A percentile compares a stretch with the other conserved stretches of the same genome.
Conservation (phyloP, 2,888 invertebrate species). For the Amphiduros pacificus region DNA sequence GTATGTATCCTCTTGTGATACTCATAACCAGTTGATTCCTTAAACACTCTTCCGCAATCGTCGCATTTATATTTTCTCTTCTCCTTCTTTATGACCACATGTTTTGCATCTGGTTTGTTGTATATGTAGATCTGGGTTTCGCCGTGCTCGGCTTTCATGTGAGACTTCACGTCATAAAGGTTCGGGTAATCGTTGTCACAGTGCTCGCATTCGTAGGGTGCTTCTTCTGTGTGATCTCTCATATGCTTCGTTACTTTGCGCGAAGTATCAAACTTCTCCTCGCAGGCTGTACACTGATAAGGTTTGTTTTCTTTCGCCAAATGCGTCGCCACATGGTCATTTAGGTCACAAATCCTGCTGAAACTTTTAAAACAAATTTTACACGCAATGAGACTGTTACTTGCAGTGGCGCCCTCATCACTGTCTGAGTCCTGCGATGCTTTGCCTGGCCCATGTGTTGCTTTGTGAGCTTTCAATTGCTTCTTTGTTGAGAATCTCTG, state of each 20-base stretch:
- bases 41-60: not conserved
- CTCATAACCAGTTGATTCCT: not conserved
- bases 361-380: too few species aligned
- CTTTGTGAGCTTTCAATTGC: too few species aligned
- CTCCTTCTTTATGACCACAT: not conserved
- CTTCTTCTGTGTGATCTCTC: not conserved
- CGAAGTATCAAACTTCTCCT: not conserved
- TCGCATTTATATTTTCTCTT: not conserved
- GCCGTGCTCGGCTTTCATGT: not conserved
- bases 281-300: not conserved
- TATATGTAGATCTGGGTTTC: not conserved
- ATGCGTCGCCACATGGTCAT: too few species aligned
- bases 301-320: not conserved
- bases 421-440: too few species aligned
- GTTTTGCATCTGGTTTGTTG: not conserved
- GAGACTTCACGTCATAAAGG: not conserved
- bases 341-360: too few species aligned
- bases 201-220: not conserved
- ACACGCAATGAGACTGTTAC: too few species aligned
- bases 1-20: not conserved
- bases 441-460: too few species aligned
- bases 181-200: not conserved
- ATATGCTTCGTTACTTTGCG: slow-evolving; percentile 50
- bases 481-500: too few species aligned
- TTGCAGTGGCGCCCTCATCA: too few species aligned